phyloP scores from a whole-genome alignment of 2,797 vertebrate genomes.

The Chelon auratus region DNA sequence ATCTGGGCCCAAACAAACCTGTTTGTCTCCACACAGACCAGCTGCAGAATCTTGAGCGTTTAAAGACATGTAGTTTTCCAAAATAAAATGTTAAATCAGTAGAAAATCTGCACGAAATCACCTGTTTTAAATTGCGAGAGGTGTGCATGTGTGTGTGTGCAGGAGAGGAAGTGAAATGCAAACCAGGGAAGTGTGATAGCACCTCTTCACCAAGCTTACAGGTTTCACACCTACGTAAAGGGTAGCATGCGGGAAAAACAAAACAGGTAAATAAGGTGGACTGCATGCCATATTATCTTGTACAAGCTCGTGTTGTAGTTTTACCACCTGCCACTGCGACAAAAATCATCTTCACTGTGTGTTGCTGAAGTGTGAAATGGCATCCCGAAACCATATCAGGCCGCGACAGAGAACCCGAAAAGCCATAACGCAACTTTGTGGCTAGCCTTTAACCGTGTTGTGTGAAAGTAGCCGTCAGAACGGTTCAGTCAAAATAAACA shows the following conservation, averaged over 20 bases:
- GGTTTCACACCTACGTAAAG: slow-evolving; percentile 5
- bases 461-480: neutral
- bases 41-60: neutral
- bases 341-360: slow-evolving; percentile 23
- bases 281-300: neutral
- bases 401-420: slow-evolving; percentile 23
- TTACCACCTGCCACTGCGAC: slow-evolving; percentile 13
- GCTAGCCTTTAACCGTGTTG: neutral
- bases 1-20: slow-evolving; percentile 43
- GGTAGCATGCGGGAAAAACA: neutral
- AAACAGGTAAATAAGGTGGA: neutral
- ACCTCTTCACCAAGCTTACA: neutral
- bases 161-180: slow-evolving; percentile 21
- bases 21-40: neutral
- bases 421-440: neutral
- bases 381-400: slow-evolving; percentile 23
- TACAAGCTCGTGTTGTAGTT: slow-evolving; percentile 16
- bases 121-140: neutral
- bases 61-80: neutral
- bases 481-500: neutral
- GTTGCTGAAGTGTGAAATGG: slow-evolving; percentile 18
- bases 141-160: neutral
- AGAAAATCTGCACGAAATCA: neutral
- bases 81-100: neutral
- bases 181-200: neutral